These are phyloP conservation scores for Cryptocheilus praepositus DNA, from an alignment of 2,888 invertebrate species.

Conservation along the genomic window DNA sequence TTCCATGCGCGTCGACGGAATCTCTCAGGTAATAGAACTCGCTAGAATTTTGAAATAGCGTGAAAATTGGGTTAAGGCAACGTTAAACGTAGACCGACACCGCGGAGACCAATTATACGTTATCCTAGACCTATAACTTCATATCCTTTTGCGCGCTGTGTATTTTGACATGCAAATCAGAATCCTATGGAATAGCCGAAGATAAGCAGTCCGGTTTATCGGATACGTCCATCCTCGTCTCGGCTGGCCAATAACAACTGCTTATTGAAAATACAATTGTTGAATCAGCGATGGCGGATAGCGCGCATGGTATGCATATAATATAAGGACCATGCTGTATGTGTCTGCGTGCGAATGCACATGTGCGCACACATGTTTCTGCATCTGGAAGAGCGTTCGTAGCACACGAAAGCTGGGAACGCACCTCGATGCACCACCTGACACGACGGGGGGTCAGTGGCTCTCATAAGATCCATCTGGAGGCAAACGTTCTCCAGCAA, in stretches of 20 bases:
- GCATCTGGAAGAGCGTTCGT: conserved; percentile 39
- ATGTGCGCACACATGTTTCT: conserved; percentile 25
- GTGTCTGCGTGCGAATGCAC: conserved; percentile 49
- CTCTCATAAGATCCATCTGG: conserved; percentile 43
- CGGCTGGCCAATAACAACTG: conserved; percentile 52
- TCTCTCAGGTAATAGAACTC: no score
- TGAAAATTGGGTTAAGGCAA: no score
- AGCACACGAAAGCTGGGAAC: conserved; percentile 61
- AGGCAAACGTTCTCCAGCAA: background rate
- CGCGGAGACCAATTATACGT: no score
- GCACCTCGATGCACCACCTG: conserved; percentile 57
- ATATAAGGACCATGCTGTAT: conserved; percentile 50
- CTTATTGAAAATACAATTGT: conserved; percentile 62
- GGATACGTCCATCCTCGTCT: conserved; percentile 18
- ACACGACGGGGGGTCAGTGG: conserved; percentile 64
- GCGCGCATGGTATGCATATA: conserved; percentile 44
- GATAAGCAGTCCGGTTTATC: background rate
- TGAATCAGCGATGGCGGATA: conserved; percentile 62
- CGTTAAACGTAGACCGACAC: no score
- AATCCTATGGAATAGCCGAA: no score
- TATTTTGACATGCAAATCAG: no score
- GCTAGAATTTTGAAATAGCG: no score
- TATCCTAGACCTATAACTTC: no score
- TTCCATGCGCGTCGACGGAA: no score
- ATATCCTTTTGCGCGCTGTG: no score